phyloP scores from a whole-genome alignment of 2,888 invertebrate species.

The Drosophila cognata region DNA sequence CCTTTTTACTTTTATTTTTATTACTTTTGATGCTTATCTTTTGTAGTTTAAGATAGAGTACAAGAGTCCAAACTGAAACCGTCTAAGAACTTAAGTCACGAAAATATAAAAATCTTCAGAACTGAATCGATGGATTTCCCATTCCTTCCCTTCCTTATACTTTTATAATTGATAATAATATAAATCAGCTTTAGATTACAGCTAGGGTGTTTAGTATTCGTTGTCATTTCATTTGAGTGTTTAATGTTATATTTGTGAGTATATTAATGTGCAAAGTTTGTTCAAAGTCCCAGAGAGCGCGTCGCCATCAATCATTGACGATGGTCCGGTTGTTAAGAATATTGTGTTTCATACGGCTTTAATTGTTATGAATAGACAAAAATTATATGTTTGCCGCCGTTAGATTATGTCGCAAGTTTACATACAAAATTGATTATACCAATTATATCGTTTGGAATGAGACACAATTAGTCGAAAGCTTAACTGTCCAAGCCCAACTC shows the following conservation, averaged over 20 bases:
- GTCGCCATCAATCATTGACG: slow-evolving; percentile 20
- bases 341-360: background rate
- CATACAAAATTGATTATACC: slow-evolving; percentile 8
- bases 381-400: slow-evolving; percentile 1
- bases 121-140: background rate
- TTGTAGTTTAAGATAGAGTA: background rate
- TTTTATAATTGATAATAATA: background rate
- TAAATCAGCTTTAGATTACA: background rate
- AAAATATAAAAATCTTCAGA: background rate
- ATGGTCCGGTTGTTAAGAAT: slow-evolving; percentile 4
- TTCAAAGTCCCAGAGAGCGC: background rate
- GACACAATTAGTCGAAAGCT: slow-evolving; percentile 16
- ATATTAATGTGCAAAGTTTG: slow-evolving; percentile 14
- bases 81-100: too few relatives aligned
- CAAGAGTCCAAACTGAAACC: background rate
- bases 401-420: slow-evolving; percentile 3
- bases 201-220: slow-evolving; percentile 15
- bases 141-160: background rate
- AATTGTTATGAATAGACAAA: background rate
- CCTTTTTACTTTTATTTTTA: background rate
- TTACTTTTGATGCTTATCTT: background rate
- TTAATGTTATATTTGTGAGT: background rate
- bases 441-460: slow-evolving; percentile 15
- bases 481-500: slow-evolving; percentile 30
- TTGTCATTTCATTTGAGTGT: background rate